Conservation (phyloP, 1,140 invertebrate species). For the Aphidius ervi region DNA sequence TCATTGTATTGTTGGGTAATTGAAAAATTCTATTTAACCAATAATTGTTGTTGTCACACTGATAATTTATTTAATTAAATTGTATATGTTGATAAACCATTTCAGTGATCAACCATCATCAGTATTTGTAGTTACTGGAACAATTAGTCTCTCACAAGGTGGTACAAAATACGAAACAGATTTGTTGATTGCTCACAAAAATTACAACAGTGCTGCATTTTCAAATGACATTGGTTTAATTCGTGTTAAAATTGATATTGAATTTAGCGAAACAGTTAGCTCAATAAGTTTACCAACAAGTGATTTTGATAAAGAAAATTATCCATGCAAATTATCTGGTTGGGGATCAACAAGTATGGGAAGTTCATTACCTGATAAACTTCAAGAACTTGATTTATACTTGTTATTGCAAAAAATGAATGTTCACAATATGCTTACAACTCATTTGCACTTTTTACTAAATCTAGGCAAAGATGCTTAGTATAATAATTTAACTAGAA, state of each 20-base stretch:
- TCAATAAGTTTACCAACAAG: slow-evolving; percentile 25
- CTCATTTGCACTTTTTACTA: no score
- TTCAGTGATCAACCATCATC: slow-evolving; percentile 2
- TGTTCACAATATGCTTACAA: slow-evolving; percentile 28
- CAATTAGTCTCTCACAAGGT: slow-evolving; percentile 25
- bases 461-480: slow-evolving; percentile 57
- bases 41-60: no score
- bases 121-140: slow-evolving; percentile 27
- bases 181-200: slow-evolving; percentile 39
- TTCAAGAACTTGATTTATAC: slow-evolving; percentile 28
- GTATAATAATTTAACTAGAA: slow-evolving; percentile 32
- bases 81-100: no score
- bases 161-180: slow-evolving; percentile 33
- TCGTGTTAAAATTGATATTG: slow-evolving; percentile 35
- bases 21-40: no score
- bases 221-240: slow-evolving; percentile 53
- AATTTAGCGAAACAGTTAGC: slow-evolving; percentile 37
- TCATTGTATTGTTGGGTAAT: slow-evolving; percentile 46
- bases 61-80: no score
- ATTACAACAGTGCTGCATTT: slow-evolving; percentile 31
- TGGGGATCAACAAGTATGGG: slow-evolving; percentile 43
- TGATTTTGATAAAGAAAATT: slow-evolving; percentile 27
- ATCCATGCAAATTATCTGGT: slow-evolving; percentile 40
- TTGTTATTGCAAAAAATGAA: slow-evolving; percentile 19
- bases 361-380: slow-evolving; percentile 25